Conservation (phyloP, 1,140 invertebrate species). For the Heliothis subflexa region DNA sequence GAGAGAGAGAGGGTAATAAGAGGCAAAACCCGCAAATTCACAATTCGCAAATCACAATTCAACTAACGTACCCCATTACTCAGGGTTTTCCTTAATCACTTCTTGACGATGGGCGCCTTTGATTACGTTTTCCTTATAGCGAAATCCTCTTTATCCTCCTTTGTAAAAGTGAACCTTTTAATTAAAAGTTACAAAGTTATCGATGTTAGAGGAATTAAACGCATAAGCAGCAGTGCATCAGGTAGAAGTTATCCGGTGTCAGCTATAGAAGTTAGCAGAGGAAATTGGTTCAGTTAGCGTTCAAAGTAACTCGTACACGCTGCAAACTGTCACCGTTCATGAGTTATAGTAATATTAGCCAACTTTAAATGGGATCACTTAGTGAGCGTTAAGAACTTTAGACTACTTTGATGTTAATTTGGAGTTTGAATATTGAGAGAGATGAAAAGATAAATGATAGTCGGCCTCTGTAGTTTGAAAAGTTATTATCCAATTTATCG, state of each 20-base stretch:
- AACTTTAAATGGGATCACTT: slow-evolving; percentile 1
- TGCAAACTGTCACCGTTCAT: slow-evolving; percentile 16
- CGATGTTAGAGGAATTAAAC: neutral
- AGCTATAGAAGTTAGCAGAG: neutral
- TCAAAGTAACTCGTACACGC: neutral
- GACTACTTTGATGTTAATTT: no score
- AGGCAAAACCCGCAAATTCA: neutral
- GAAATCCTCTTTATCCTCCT: no score
- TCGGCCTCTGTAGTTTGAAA: no score
- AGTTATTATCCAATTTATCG: no score
- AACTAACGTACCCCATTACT: no score
- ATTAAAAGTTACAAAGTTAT: neutral
- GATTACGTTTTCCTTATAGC: no score
- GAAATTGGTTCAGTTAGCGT: slow-evolving; percentile 20
- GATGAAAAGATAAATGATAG: no score
- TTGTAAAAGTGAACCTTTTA: neutral
- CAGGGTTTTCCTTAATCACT: no score
- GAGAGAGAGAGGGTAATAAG: neutral
- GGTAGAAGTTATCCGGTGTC: neutral
- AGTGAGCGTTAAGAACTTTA: no score
- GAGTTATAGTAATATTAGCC: neutral
- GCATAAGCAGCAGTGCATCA: neutral
- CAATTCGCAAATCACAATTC: no score
- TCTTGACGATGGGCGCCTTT: no score
- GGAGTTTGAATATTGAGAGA: no score